A percentile compares a stretch with the other conserved stretches of the same genome.
Evolutionary conservation across 2,797 vertebrate genomes (phyloP).

Genomic region (Phalloptychus januarius): DNA sequence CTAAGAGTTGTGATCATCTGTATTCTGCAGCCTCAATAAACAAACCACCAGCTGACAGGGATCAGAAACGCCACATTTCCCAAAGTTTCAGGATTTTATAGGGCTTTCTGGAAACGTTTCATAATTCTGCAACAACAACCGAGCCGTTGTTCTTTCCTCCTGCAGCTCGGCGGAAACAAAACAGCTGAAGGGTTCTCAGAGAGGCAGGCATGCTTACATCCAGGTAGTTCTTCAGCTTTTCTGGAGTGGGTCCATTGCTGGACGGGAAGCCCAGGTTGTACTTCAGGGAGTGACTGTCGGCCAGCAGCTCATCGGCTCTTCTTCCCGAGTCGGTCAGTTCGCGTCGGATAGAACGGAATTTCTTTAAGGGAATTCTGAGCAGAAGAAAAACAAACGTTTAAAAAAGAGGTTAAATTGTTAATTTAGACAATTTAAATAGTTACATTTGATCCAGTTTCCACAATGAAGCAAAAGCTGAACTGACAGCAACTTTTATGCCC

Average conservation of each 20-base stretch:
- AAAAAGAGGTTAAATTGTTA: neutral
- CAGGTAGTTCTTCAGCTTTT: constrained; percentile 93
- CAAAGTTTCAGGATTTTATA: constrained; percentile 3
- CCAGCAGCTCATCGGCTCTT: constrained; percentile 77
- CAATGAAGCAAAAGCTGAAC: neutral
- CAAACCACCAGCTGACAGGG: constrained; percentile 33
- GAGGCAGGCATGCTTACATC: constrained; percentile 83
- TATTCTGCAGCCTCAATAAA: constrained; percentile 3
- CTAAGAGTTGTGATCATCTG: neutral
- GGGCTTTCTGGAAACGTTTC: neutral
- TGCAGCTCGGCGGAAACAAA: neutral
- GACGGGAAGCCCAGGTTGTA: constrained; percentile 82
- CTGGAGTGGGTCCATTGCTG: constrained; percentile 83
- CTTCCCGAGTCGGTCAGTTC: constrained; percentile 82
- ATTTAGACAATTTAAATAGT: neutral
- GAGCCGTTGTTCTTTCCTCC: constrained; percentile 39
- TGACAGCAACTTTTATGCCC: neutral
- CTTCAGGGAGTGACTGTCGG: constrained; percentile 76
- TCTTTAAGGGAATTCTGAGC: constrained; percentile 89
- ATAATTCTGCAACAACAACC: constrained; percentile 34
- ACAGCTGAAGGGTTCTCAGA: neutral
- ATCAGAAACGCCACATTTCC: constrained; percentile 9
- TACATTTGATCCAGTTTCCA: neutral
- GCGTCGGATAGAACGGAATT: constrained; percentile 89
- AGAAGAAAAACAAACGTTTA: neutral